Evolutionary conservation across 2,888 invertebrate species (phyloP).

Genomic region (Cataglyphis altisquamis): DNA sequence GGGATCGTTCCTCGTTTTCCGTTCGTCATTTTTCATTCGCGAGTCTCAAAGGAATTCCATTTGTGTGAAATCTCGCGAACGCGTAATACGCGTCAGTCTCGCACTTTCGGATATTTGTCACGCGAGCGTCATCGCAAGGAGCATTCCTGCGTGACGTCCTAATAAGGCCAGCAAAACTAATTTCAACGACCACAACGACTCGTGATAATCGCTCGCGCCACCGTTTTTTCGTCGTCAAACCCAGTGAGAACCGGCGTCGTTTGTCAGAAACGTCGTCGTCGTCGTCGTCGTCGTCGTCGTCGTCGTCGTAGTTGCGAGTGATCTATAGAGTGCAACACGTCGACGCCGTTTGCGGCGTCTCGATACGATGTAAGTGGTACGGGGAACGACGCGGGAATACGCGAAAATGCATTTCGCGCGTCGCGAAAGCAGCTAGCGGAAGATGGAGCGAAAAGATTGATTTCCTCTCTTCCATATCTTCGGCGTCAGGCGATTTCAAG

Average conservation of each 20-base stretch:
- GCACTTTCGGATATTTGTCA: conserved; percentile 48
- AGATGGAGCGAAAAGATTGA: conserved; percentile 64
- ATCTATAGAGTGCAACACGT: conserved; percentile 62
- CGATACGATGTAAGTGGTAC: conserved; percentile 50
- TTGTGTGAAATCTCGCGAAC: conserved; percentile 26
- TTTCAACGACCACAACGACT: conserved; percentile 43
- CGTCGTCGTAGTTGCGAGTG: conserved; percentile 46
- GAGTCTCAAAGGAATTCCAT: conserved; percentile 22
- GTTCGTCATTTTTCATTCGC: conserved; percentile 39
- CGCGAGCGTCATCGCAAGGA: not conserved
- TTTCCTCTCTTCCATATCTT: conserved; percentile 56
- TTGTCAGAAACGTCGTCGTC: conserved; percentile 56
- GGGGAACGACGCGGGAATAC: conserved; percentile 48
- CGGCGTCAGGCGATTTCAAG: conserved; percentile 39
- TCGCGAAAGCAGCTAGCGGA: conserved; percentile 28
- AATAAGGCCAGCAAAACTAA: conserved; percentile 46
- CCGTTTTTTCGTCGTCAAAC: conserved; percentile 52
- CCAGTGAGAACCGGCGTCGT: conserved; percentile 38
- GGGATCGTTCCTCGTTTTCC: not conserved
- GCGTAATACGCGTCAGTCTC: conserved; percentile 34
- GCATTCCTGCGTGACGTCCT: conserved; percentile 25
- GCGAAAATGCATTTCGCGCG: conserved; percentile 67
- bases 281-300: conserved; percentile 50
- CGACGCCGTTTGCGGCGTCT: conserved; percentile 45
- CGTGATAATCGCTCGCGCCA: conserved; percentile 56